These are phyloP conservation scores for Crax fasciolata DNA, from an alignment of 2,797 vertebrate species.

Conservation along the genomic window DNA sequence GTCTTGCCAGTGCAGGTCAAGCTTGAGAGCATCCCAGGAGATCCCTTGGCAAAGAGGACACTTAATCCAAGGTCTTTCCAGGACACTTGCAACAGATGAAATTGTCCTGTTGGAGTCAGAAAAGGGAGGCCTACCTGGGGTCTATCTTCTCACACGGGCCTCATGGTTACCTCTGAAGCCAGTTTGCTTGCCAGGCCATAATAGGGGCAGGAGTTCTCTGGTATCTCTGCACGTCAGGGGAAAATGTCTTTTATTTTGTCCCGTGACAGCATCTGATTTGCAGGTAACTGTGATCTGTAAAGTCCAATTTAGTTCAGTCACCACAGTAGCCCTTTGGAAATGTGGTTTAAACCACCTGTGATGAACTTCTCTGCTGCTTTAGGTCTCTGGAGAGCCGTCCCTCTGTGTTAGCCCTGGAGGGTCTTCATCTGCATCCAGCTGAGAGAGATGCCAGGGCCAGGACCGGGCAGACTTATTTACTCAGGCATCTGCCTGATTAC, in stretches of 20 bases:
- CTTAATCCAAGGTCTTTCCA: neutral
- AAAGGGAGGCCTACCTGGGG: neutral
- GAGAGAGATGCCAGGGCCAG: neutral
- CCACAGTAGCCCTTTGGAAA: neutral
- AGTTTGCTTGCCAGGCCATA: neutral
- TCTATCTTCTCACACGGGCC: too few species aligned
- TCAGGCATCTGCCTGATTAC: conserved; percentile 53
- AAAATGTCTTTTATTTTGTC: neutral
- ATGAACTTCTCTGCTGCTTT: neutral
- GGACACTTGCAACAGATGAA: neutral
- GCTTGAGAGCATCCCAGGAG: neutral
- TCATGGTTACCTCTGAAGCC: neutral
- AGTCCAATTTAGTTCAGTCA: neutral
- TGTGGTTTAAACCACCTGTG: neutral
- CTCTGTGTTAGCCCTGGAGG: neutral
- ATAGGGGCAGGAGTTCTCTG: neutral
- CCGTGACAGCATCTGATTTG: neutral
- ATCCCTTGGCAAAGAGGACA: neutral
- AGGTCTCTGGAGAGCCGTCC: neutral
- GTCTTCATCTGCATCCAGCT: neutral
- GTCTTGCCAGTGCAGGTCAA: neutral
- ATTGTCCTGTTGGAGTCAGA: neutral
- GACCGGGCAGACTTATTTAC: conserved; percentile 39
- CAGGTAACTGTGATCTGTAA: neutral
- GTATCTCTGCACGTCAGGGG: accelerated